These are phyloP conservation scores for Dendrocincla tyrannina DNA, from an alignment of 2,797 vertebrate species.

Conservation along the genomic window DNA sequence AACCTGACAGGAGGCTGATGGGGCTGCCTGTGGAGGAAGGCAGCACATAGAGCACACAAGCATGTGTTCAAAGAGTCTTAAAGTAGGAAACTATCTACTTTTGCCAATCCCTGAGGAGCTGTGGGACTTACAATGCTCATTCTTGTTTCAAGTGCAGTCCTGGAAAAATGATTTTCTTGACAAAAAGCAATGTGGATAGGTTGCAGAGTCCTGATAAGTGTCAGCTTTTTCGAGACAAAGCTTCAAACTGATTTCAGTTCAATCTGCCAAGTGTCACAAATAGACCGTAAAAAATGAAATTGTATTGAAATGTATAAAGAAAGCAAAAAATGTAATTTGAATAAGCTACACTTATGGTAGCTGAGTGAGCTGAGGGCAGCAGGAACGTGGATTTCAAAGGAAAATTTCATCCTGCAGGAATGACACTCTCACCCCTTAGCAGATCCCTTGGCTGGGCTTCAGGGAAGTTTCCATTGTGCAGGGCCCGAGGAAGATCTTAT, in stretches of 20 bases:
- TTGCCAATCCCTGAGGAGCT: background rate
- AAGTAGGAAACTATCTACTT: rapidly evolving
- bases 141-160: background rate
- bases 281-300: background rate
- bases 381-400: background rate
- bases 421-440: background rate
- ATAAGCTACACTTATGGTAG: rapidly evolving
- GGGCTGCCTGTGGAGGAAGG: background rate
- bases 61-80: background rate
- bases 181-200: background rate
- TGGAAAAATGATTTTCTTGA: background rate
- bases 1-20: background rate
- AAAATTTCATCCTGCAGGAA: background rate
- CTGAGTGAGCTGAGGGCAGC: background rate
- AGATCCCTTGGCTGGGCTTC: background rate
- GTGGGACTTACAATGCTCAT: background rate
- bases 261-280: background rate
- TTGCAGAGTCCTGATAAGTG: background rate
- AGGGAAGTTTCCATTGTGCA: constrained; percentile 50
- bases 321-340: background rate
- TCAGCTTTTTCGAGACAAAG: background rate
- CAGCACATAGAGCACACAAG: rapidly evolving
- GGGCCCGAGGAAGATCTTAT: constrained; percentile 11
- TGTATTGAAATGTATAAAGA: background rate
- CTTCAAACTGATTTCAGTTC: background rate